phyloP scores from a whole-genome alignment of 2,113 vertebrate species.

The Electrona antarctica region DNA sequence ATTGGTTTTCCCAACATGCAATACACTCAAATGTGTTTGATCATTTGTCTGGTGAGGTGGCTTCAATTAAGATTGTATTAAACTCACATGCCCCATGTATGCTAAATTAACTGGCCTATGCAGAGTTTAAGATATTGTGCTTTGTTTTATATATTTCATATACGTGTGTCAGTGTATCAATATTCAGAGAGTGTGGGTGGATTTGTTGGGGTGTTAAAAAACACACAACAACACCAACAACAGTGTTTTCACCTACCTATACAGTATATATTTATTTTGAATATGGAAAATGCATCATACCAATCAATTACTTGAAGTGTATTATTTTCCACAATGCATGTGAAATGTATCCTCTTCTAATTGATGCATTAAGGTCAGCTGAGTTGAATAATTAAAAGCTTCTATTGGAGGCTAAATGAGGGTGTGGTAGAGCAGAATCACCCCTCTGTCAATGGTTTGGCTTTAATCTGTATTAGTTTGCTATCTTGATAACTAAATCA shows the following conservation, averaged over 20 bases:
- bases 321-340: slow-evolving; percentile 58
- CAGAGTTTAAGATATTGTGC: not conserved
- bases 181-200: not conserved
- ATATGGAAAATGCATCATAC: not conserved
- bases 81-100: no score
- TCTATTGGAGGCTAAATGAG: slow-evolving; percentile 42
- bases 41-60: not conserved
- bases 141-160: not conserved
- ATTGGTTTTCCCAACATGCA: not conserved
- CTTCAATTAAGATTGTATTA: not conserved
- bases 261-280: not conserved
- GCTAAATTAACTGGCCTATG: not conserved
- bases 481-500: not conserved
- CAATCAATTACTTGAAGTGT: slow-evolving; percentile 45
- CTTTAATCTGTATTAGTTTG: not conserved
- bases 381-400: slow-evolving; percentile 73
- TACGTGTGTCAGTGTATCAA: not conserved
- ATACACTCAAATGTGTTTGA: not conserved
- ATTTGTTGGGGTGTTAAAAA: not conserved
- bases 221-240: not conserved
- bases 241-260: not conserved
- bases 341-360: slow-evolving; percentile 68
- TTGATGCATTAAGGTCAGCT: slow-evolving; percentile 64
- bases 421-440: slow-evolving; percentile 39
- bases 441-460: not conserved